phyloP scores from a whole-genome alignment of 2,888 invertebrate genomes.

The Drosophila diplacantha region DNA sequence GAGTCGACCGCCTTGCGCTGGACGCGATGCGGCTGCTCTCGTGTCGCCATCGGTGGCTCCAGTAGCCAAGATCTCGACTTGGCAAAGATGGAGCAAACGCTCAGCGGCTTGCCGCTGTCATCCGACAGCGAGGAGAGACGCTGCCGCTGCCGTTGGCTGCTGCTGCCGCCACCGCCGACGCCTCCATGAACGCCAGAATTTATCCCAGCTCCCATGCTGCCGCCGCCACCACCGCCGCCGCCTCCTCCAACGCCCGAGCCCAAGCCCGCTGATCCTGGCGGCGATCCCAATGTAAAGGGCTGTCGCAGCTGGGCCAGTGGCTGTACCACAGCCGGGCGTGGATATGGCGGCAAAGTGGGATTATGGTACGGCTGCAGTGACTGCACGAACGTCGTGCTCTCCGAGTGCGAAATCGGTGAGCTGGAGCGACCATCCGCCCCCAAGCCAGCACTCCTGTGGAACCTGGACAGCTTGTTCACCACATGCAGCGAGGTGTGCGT shows the following conservation, averaged over 20 bases:
- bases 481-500: conserved; percentile 97
- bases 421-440: conserved; percentile 84
- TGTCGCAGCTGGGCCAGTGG: conserved; percentile 93
- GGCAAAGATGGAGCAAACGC: conserved; percentile 89
- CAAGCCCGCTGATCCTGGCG: conserved; percentile 63
- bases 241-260: conserved; percentile 34
- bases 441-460: conserved; percentile 97
- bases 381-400: conserved; percentile 76
- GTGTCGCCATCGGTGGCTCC: conserved; percentile 78
- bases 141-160: conserved; percentile 80
- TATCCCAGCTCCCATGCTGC: conserved; percentile 1
- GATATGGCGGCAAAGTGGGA: conserved; percentile 94
- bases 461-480: conserved; percentile 95
- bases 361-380: conserved; percentile 85
- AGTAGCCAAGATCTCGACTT: conserved; percentile 85
- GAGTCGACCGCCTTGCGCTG: conserved; percentile 85
- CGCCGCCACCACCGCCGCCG: conserved; percentile 24
- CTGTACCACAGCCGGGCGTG: conserved; percentile 87
- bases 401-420: conserved; percentile 81
- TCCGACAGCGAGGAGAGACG: conserved; percentile 85
- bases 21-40: conserved; percentile 76
- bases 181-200: conserved; percentile 37
- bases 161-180: conserved; percentile 48
- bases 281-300: conserved; percentile 78
- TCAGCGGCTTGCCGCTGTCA: conserved; percentile 83